Evolutionary conservation across 2,888 invertebrate species (phyloP).

Genomic region (Hoplodrina ambigua): DNA sequence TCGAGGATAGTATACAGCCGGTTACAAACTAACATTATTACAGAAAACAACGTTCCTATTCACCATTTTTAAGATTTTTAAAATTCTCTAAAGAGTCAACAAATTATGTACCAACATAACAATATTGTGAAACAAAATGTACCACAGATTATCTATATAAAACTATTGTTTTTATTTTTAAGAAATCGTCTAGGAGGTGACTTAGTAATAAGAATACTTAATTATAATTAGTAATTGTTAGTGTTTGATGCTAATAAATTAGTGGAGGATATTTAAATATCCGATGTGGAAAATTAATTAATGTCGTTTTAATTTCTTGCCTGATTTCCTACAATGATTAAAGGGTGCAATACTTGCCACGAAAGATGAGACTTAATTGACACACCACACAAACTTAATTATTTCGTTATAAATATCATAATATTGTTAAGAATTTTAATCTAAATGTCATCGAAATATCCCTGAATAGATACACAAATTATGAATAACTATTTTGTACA

Average conservation of each 20-base stretch:
- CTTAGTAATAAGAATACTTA: constrained; percentile 68
- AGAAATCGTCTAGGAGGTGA: constrained; percentile 79
- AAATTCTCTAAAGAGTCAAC: constrained; percentile 7
- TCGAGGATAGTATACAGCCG: too few relatives aligned
- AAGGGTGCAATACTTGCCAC: too few relatives aligned
- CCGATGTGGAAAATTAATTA: constrained; percentile 41
- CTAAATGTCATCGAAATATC: too few relatives aligned
- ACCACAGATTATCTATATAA: neutral
- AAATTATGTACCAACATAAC: neutral
- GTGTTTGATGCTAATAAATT: constrained; percentile 62
- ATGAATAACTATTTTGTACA: too few relatives aligned
- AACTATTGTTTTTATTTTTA: constrained; percentile 50
- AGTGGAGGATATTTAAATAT: constrained; percentile 56
- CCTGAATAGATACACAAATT: too few relatives aligned
- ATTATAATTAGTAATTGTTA: constrained; percentile 66
- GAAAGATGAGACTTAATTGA: too few relatives aligned
- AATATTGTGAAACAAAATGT: neutral
- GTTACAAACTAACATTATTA: too few relatives aligned
- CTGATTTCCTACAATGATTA: too few relatives aligned
- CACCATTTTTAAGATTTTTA: constrained; percentile 6
- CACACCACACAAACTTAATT: too few relatives aligned
- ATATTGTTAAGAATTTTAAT: too few relatives aligned
- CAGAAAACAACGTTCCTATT: too few relatives aligned
- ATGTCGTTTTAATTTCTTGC: constrained; percentile 6
- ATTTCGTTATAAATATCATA: too few relatives aligned